phyloP scores from a whole-genome alignment of 2,888 invertebrate genomes.

The Physocephala rufipes region DNA sequence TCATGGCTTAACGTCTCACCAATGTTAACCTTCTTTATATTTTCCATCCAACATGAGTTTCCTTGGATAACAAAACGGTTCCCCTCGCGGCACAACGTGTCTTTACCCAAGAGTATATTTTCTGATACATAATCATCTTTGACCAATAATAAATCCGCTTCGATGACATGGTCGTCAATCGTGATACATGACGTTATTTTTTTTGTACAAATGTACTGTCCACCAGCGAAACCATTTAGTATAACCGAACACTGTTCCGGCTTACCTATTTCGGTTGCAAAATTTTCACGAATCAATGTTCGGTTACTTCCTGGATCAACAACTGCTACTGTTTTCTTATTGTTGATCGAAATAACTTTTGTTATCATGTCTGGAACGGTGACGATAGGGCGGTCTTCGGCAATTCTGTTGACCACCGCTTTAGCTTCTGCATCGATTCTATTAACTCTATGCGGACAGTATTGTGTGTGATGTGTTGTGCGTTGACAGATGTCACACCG shows the following conservation, averaged over 20 bases:
- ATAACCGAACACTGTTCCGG: not conserved
- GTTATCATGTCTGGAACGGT: constrained; percentile 30
- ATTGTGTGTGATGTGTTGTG: constrained; percentile 29
- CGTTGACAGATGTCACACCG: constrained; percentile 30
- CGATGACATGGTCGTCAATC: constrained; percentile 29
- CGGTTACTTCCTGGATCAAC: constrained; percentile 26
- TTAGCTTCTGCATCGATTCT: not conserved
- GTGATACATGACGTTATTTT: constrained; percentile 30
- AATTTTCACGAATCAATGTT: constrained; percentile 24
- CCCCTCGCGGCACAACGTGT: constrained; percentile 34
- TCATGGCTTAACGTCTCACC: constrained; percentile 24
- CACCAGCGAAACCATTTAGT: constrained; percentile 39
- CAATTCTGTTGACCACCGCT: not conserved
- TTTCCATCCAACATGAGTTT: constrained; percentile 35
- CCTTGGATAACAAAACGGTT: constrained; percentile 38
- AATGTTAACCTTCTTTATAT: not conserved
- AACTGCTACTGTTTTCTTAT: constrained; percentile 17
- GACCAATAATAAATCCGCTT: constrained; percentile 21
- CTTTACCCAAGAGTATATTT: constrained; percentile 33
- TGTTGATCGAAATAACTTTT: constrained; percentile 30
- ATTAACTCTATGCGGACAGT: constrained; percentile 21
- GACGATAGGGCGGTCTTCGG: constrained; percentile 13
- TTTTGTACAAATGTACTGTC: constrained; percentile 29
- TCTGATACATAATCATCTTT: constrained; percentile 29
- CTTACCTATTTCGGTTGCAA: not conserved